Evolutionary conservation across 2,797 vertebrate species (phyloP), one percentile per base, ranked within the genome.

Genomic region (Sebastes cheni): DNA sequence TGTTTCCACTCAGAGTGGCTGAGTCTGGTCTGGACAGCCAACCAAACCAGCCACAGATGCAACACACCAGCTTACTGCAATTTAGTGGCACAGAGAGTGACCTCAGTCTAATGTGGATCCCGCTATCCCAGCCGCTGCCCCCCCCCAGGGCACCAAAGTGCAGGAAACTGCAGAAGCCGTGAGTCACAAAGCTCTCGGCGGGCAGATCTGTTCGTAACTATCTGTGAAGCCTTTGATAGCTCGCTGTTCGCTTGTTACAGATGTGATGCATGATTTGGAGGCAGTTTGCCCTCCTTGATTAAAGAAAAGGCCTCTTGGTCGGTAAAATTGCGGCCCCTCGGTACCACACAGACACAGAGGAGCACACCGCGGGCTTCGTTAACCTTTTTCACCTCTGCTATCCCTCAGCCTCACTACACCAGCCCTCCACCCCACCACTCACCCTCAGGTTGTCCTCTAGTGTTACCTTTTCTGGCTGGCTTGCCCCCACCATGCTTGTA

Each of bases 211-310:
- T 91, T 92, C 46, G 79, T 92, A 94, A 95, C 92, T 94, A 90
- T 94, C 93, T 93, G 90, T 88, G 84, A 91, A 92, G 89, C 77
- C 87, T 95, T 95, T 95, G 91, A 93, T 91, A 89, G 86, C 78
- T 84, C 46, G 79, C 78, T 73, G 59, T 89, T 81, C 22, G 84
- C 91, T 95, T 78, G 86, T 95, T 93, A 92, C 88, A 78, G 91
- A 95, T 94, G 94, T 94, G 91, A 95, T 95, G 93, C 93, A 91
- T 94, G 92, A 95, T 94, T 95, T 92, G 85, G 88, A 92, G 89
- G 90, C 85, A 88, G 67, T 90, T 90, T 85, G 65, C 85, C 78
- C 80, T 81, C 81, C 90, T 85, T 96, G 95, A 96, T 96, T 96
- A 96, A 95, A 96, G 94, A 93, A 89, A 93, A 89, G 73, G 75